A percentile compares a stretch with the other conserved stretches of the same genome.
Evolutionary conservation across 2,797 vertebrate genomes (phyloP).

Genomic region (Gallirallus australis): DNA sequence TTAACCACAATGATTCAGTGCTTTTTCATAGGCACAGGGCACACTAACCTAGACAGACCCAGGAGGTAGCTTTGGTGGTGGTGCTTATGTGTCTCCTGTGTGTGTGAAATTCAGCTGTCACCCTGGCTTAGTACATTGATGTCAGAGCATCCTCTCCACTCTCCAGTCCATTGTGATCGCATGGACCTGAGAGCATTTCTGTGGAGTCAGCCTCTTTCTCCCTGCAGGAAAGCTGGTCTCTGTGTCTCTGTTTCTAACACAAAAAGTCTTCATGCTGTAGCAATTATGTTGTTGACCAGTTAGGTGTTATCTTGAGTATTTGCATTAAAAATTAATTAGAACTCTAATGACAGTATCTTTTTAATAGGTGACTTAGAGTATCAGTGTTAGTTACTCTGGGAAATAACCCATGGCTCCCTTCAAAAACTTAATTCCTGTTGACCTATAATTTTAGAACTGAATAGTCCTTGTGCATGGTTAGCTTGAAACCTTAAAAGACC

Average conservation of each 20-base stretch:
- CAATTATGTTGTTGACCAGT: neutral
- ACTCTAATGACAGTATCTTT: neutral
- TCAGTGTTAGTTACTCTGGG: neutral
- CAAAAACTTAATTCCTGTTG: neutral
- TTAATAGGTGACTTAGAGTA: neutral
- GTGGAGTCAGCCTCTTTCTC: neutral
- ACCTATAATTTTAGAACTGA: neutral
- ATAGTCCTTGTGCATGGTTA: neutral
- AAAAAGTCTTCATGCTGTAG: neutral
- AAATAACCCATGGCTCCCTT: neutral
- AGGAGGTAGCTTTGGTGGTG: neutral
- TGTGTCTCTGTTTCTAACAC: neutral
- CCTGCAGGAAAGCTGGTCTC: neutral
- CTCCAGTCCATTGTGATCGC: fast-evolving
- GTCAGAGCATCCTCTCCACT: neutral
- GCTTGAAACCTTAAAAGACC: neutral
- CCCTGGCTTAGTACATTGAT: fast-evolving
- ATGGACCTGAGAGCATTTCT: neutral
- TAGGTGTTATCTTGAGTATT: neutral
- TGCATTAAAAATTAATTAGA: neutral
- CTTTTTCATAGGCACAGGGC: neutral
- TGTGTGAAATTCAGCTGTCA: neutral
- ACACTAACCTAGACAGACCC: neutral
- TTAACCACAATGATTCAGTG: neutral
- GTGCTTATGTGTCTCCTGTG: neutral